Evolutionary conservation across 2,888 invertebrate genomes (phyloP).

Genomic region (Rosalia funebris): DNA sequence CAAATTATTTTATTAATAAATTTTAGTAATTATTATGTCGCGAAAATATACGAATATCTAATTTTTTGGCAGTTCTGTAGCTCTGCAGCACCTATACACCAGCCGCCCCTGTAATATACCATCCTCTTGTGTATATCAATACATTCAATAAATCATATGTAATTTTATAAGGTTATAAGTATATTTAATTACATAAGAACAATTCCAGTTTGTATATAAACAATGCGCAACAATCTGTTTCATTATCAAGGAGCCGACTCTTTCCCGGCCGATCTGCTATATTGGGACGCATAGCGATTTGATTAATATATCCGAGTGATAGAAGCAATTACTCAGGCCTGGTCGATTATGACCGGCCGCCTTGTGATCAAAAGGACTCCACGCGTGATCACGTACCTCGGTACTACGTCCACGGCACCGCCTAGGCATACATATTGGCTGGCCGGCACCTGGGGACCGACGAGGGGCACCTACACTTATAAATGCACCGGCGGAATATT

Average conservation of each 20-base stretch:
- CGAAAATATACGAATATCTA: too few species aligned
- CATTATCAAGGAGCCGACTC: not conserved
- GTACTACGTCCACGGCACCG: conserved; percentile 26
- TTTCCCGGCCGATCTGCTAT: not conserved
- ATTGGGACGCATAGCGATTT: conserved; percentile 37
- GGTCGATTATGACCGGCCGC: conserved; percentile 51
- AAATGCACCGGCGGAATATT: not conserved
- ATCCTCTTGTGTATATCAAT: too few species aligned
- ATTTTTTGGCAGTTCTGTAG: too few species aligned
- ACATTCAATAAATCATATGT: too few species aligned
- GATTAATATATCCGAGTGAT: conserved; percentile 56
- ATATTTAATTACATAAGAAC: not conserved
- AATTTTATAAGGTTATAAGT: too few species aligned
- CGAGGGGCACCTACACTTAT: not conserved
- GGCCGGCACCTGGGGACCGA: conserved; percentile 7
- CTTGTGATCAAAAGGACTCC: conserved; percentile 58
- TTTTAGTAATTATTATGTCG: too few species aligned
- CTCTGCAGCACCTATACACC: too few species aligned
- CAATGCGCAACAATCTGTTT: not conserved
- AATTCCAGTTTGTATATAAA: not conserved
- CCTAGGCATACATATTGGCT: conserved; percentile 8
- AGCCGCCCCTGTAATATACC: too few species aligned
- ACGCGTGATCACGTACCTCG: conserved; percentile 58
- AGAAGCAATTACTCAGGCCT: conserved; percentile 54
- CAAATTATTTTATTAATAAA: too few species aligned